Base-by-base conservation (phyloP, 2,113 vertebrate species). In the Corynorhinus townsendii region DNA sequence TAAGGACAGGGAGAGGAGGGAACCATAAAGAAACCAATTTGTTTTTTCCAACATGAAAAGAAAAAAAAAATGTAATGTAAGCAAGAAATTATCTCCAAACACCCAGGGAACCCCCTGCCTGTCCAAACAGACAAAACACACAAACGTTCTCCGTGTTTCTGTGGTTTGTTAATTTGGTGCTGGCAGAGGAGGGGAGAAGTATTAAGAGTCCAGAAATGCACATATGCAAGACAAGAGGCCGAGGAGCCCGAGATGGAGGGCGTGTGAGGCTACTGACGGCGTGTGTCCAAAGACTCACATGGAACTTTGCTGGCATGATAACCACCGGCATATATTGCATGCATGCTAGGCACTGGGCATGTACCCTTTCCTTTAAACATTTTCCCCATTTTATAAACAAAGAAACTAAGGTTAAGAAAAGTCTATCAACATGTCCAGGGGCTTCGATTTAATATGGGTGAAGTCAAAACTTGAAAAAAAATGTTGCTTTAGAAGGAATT, bases 21-120 rank as follows among this genome's bases (percentile, higher is more conserved):
- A 97, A 97, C 95, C 96, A n/a, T 96, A 97, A 94, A 96, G 95
- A 97, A 97, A 89, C 88, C 95, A 97, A 97, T 96, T 97, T 98
- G 84, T 93, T 97, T 95, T 96, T 97, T 96, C 91, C 96, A 97
- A 98, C 64, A 92, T 92, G 52, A 95, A 94, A 95, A 85, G 76
- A 76, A 96, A 91, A 52, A 94, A 96, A 2, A 86, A 47, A 95
- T 95, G 96, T 75, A 96, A 96, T 97, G 98, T 97, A 98, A 97
- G 91, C 91, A 96, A 97, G 90, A 97, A 98, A 97, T 98, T 98
- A 97, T 97, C 96, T 97, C 93, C 96, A 96, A 94, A 92, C 52
- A 10, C 47, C 91, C 97, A 97, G 96, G 96, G 80, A 98, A 97
- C 92, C 81, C 95, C 93, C 91, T 66, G 62, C 79, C 82, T 96